A percentile compares a stretch with the other conserved stretches of the same genome.
phyloP scores from a whole-genome alignment of 2,888 invertebrate genomes.

The Drosophila siamana region DNA sequence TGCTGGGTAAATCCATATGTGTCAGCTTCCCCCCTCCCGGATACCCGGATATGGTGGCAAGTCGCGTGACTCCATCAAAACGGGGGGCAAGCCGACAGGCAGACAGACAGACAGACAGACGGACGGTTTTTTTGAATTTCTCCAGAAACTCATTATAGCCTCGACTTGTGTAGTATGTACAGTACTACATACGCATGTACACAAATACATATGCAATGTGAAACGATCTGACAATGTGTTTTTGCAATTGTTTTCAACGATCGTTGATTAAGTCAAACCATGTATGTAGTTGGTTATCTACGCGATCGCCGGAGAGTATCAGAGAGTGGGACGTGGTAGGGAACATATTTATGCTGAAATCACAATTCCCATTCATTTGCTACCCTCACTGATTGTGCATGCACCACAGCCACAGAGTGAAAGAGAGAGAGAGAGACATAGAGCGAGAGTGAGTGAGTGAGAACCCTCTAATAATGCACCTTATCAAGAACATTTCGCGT shows the following conservation, averaged over 20 bases:
- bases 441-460: background rate
- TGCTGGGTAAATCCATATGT: constrained; percentile 8
- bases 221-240: constrained; percentile 5
- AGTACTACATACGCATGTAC: background rate
- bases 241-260: constrained; percentile 24
- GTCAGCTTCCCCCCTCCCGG: constrained; percentile 21
- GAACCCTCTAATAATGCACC: background rate
- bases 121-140: constrained; percentile 20
- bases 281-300: constrained; percentile 23
- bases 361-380: constrained; percentile 1
- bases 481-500: background rate
- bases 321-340: background rate
- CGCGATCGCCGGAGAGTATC: constrained; percentile 6
- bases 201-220: constrained; percentile 26
- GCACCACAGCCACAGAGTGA: background rate
- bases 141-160: background rate
- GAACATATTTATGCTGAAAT: constrained; percentile 1
- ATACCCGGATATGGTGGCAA: constrained; percentile 2
- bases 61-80: constrained; percentile 29
- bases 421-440: background rate
- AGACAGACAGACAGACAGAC: constrained; percentile 2
- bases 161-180: too few relatives aligned
- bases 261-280: constrained; percentile 33
- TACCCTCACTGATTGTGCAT: constrained; percentile 1
- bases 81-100: background rate